Evolutionary conservation across 30 jellyfish, hydroid and myxozoan species (phyloP).

Genomic region (Catostylus mosaicus): DNA sequence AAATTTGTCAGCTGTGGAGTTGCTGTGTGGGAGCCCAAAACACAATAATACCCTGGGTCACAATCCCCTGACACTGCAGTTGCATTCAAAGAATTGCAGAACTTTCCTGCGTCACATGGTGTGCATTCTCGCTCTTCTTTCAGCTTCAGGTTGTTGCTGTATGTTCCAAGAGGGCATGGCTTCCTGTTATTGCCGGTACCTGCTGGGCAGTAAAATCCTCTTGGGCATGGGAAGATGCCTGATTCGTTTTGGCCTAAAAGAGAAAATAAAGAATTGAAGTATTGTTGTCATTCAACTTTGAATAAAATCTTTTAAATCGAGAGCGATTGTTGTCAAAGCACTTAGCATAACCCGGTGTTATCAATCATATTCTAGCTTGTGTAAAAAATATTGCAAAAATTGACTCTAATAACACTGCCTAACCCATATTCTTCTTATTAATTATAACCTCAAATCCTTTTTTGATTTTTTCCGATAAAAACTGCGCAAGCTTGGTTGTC

Average conservation of each 20-base stretch:
- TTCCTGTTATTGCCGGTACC: slow-evolving; percentile 86
- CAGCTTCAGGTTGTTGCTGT: slow-evolving; percentile 75
- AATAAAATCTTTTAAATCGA: neutral
- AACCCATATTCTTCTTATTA: too few species aligned
- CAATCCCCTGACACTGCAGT: slow-evolving; percentile 81
- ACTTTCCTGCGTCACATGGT: slow-evolving; percentile 88
- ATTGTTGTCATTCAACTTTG: neutral
- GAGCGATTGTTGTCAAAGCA: too few species aligned
- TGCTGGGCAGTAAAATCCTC: slow-evolving; percentile 87
- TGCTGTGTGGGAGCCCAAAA: slow-evolving; percentile 84
- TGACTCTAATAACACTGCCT: too few species aligned
- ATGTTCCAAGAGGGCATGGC: slow-evolving; percentile 92
- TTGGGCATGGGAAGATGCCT: slow-evolving; percentile 86
- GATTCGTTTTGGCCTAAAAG: slow-evolving; percentile 72
- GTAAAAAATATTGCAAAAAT: too few species aligned
- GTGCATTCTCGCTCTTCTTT: slow-evolving; percentile 75
- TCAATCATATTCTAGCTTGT: too few species aligned
- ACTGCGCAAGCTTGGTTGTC: too few species aligned
- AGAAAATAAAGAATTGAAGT: neutral
- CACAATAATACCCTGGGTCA: slow-evolving; percentile 85
- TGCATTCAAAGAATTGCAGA: slow-evolving; percentile 54
- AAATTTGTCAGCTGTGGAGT: slow-evolving; percentile 89
- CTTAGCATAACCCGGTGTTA: too few species aligned
- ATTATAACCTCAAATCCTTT: too few species aligned
- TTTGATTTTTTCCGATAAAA: too few species aligned